These are phyloP conservation scores for Dipodomys spectabilis DNA, from an alignment of 2,113 vertebrate species.

Conservation along the genomic window DNA sequence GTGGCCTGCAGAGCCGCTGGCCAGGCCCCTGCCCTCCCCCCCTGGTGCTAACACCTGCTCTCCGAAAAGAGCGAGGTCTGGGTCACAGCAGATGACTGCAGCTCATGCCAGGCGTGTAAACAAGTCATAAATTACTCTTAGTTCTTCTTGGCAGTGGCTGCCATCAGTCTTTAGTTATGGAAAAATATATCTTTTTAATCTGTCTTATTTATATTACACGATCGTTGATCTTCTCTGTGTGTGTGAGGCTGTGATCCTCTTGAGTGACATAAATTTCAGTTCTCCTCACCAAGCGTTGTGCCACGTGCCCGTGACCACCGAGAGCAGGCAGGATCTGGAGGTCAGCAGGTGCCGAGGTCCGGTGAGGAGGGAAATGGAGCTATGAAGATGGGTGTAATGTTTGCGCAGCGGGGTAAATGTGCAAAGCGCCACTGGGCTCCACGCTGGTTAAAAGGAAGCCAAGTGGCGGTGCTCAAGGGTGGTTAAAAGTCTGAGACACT, in stretches of 20 bases:
- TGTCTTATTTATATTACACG: slow-evolving; percentile 42
- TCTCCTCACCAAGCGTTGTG: slow-evolving; percentile 17
- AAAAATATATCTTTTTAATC: slow-evolving; percentile 58
- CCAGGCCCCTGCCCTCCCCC: not conserved
- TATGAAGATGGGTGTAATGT: not conserved
- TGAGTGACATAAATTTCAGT: not conserved
- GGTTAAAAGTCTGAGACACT: too few species aligned
- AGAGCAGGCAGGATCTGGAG: not conserved
- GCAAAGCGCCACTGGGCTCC: not conserved
- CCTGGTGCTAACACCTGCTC: slow-evolving; percentile 37
- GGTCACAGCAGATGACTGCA: not conserved
- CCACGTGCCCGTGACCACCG: not conserved
- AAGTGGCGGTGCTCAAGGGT: too few species aligned
- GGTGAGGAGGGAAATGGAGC: not conserved
- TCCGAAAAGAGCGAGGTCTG: not conserved
- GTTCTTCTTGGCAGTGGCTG: slow-evolving; percentile 22
- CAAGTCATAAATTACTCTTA: slow-evolving; percentile 53
- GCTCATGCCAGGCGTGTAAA: slow-evolving; percentile 54
- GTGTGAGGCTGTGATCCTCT: not conserved
- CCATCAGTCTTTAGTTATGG: slow-evolving; percentile 37
- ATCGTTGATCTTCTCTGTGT: not conserved
- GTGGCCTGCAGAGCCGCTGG: not conserved
- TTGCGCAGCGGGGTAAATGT: not conserved
- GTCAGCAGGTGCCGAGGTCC: not conserved
- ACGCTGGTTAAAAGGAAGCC: not conserved